Percentiles rank a stretch among this genome's conserved stretches.
Evolutionary conservation across 2,113 vertebrate genomes (phyloP).

Genomic region (Cyprinodon variegatus): DNA sequence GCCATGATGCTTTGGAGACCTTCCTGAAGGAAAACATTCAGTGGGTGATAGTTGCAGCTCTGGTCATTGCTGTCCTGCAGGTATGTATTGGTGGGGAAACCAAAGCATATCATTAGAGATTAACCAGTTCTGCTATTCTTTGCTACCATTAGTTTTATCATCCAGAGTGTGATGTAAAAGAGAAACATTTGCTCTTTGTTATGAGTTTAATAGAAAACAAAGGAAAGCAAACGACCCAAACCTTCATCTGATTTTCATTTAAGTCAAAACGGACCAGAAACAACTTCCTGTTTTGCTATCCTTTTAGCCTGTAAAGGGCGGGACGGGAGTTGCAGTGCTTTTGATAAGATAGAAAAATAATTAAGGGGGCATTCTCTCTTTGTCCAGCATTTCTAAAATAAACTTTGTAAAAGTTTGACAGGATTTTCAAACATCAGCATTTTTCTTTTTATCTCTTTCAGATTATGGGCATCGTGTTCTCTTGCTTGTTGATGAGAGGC

Average conservation of each 20-base stretch:
- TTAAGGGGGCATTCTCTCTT: neutral
- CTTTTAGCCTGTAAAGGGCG: neutral
- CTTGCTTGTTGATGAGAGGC: conserved; percentile 89
- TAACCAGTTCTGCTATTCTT: neutral
- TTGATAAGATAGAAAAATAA: too few species aligned
- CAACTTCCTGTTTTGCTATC: neutral
- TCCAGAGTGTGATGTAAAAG: neutral
- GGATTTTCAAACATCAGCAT: neutral
- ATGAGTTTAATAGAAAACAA: neutral
- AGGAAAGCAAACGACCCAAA: neutral
- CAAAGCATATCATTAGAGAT: neutral
- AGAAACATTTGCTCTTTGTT: neutral
- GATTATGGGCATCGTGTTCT: conserved; percentile 87
- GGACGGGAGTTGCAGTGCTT: too few species aligned
- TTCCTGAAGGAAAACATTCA: conserved; percentile 76
- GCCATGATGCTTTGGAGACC: conserved; percentile 64
- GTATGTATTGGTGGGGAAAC: conserved; percentile 62
- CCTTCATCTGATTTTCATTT: neutral
- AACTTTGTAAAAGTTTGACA: neutral
- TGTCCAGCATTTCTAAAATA: neutral
- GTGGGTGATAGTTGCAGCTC: conserved; percentile 82
- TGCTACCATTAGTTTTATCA: neutral
- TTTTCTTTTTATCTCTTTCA: conserved; percentile 53
- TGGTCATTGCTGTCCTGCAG: conserved; percentile 90
- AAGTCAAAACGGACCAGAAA: neutral